These are phyloP conservation scores for Macaca fascicularis DNA, from an alignment of 2,113 vertebrate species.

Conservation along the genomic window DNA sequence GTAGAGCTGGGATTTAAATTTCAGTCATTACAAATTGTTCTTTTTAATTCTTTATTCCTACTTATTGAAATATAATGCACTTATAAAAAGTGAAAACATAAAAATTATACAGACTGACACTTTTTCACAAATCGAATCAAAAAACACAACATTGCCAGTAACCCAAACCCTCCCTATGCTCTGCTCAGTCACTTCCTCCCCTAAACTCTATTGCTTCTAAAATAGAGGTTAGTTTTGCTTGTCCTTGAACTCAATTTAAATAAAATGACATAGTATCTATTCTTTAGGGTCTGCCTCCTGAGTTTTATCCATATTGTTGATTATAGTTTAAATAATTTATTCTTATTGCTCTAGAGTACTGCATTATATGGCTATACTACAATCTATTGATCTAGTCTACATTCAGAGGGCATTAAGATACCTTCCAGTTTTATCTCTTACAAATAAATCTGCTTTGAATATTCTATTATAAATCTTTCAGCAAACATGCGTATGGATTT, in stretches of 20 bases:
- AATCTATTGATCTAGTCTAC: background rate
- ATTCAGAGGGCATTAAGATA: background rate
- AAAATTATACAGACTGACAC: background rate
- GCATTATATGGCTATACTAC: background rate
- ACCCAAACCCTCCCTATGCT: background rate
- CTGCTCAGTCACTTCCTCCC: background rate
- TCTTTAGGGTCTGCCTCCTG: background rate
- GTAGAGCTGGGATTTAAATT: background rate
- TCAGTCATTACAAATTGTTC: background rate
- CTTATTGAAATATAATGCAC: background rate
- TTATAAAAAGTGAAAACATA: background rate
- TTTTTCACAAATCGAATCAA: background rate
- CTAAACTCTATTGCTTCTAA: background rate
- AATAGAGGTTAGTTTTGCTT: background rate
- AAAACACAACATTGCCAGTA: background rate
- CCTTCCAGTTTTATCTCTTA: background rate
- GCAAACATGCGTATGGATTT: background rate
- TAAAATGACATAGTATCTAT: background rate
- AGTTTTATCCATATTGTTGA: background rate
- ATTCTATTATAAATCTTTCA: background rate
- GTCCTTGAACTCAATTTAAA: background rate
- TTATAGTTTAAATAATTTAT: background rate
- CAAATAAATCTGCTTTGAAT: background rate
- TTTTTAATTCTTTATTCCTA: background rate
- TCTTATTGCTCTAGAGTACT: background rate